phyloP scores from a whole-genome alignment of 1,140 invertebrate genomes.

The Polypedilum pembai region DNA sequence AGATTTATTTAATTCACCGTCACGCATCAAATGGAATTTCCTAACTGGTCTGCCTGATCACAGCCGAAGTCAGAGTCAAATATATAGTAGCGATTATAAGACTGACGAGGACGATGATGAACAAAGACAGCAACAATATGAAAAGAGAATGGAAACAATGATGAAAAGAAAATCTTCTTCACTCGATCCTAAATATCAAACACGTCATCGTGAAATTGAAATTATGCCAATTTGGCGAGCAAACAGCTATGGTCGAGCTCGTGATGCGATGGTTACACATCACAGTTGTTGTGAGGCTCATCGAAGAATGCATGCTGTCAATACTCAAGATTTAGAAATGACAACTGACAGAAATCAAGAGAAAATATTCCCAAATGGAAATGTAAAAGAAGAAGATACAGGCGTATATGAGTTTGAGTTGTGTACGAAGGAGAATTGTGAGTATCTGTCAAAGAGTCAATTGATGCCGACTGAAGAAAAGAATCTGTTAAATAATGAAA shows the following conservation, averaged over 20 bases:
- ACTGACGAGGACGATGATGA: slow-evolving; percentile 12
- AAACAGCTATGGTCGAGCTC: not conserved
- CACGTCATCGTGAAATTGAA: not conserved
- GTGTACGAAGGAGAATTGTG: slow-evolving; percentile 26
- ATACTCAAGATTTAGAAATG: not conserved
- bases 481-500: slow-evolving; percentile 21
- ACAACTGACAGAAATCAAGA: not conserved
- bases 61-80: slow-evolving; percentile 23
- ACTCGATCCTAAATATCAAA: not conserved
- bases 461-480: not conserved
- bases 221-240: slow-evolving; percentile 6
- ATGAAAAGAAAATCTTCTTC: slow-evolving; percentile 21
- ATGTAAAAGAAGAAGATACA: not conserved
- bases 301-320: not conserved
- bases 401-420: not conserved
- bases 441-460: slow-evolving; percentile 16
- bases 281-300: slow-evolving; percentile 30
- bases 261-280: slow-evolving; percentile 27
- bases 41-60: not conserved
- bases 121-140: not conserved
- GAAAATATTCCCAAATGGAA: not conserved
- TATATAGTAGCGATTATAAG: slow-evolving; percentile 11
- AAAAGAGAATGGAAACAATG: not conserved
- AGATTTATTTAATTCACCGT: not conserved
- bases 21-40: slow-evolving; percentile 29